phyloP scores from a whole-genome alignment of 30 jellyfish, hydroid and myxozoan species.

The Cassiopea andromeda region DNA sequence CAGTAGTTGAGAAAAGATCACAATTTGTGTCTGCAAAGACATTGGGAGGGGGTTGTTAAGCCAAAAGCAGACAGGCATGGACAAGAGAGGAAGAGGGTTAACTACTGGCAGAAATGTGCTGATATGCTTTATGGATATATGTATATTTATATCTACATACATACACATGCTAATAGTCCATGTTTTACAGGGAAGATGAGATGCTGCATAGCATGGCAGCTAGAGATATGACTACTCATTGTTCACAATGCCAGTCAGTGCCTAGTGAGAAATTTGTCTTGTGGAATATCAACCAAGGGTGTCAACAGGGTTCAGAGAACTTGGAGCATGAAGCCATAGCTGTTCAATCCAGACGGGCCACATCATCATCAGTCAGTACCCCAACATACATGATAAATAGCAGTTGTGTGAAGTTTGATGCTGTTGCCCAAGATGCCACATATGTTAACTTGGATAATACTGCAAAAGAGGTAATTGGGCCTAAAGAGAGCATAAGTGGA shows the following conservation, averaged over 20 bases:
- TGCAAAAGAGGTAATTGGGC: constrained; percentile 84
- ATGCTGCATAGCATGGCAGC: neutral
- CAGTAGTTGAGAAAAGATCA: too few relatives aligned
- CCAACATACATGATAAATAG: constrained; percentile 52
- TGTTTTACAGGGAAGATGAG: neutral
- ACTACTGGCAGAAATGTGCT: too few relatives aligned
- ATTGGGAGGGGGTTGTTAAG: too few relatives aligned
- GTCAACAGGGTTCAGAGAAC: constrained; percentile 32
- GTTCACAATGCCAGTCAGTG: constrained; percentile 43
- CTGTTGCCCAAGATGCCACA: constrained; percentile 68
- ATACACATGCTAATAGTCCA: neutral
- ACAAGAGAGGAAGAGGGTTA: too few relatives aligned
- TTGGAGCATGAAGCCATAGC: constrained; percentile 63
- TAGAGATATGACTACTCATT: neutral
- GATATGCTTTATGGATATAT: too few relatives aligned
- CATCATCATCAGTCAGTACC: constrained; percentile 12
- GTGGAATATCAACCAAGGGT: constrained; percentile 84
- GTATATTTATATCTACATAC: too few relatives aligned
- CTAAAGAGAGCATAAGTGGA: constrained; percentile 74
- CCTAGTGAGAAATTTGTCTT: constrained; percentile 60
- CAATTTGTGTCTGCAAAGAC: too few relatives aligned
- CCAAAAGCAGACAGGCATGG: too few relatives aligned
- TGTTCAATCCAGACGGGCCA: constrained; percentile 17
- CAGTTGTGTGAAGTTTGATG: constrained; percentile 48
- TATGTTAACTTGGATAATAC: constrained; percentile 53